Evolutionary conservation across 2,113 vertebrate species (phyloP).

Genomic region (Sinosuthora webbiana): DNA sequence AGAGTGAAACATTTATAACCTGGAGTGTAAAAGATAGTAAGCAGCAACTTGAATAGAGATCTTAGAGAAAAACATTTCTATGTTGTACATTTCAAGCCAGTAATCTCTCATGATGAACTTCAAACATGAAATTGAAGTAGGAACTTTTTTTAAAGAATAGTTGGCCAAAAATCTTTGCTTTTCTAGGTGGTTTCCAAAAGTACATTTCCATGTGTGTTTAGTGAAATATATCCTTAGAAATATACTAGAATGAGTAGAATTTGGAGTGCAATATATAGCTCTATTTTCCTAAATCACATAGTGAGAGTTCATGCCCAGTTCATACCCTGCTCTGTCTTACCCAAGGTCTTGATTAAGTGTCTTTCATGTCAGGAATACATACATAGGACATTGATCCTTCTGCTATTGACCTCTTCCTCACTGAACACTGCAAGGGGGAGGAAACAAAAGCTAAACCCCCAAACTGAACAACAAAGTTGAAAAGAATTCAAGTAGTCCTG

Average conservation of each 20-base stretch:
- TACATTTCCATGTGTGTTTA: neutral
- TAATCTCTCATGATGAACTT: neutral
- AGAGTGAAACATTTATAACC: neutral
- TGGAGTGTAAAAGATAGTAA: neutral
- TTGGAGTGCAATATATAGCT: neutral
- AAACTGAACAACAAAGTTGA: neutral
- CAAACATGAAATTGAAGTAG: neutral
- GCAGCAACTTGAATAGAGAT: neutral
- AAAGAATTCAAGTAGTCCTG: neutral
- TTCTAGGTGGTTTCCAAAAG: neutral
- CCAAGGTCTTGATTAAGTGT: neutral
- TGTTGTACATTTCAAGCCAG: neutral
- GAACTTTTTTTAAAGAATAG: neutral
- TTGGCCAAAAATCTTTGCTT: neutral
- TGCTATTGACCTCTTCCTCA: neutral
- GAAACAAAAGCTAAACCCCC: neutral
- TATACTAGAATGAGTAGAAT: neutral
- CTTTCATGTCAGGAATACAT: neutral
- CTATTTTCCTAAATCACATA: neutral
- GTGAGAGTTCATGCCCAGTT: neutral
- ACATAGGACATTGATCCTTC: neutral
- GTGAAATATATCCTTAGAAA: neutral
- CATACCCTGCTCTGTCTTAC: neutral
- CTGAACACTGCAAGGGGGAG: rapidly evolving
- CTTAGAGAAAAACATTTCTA: neutral